Base-by-base conservation (phyloP, 2,888 invertebrate species). In the Catocala fraxini region DNA sequence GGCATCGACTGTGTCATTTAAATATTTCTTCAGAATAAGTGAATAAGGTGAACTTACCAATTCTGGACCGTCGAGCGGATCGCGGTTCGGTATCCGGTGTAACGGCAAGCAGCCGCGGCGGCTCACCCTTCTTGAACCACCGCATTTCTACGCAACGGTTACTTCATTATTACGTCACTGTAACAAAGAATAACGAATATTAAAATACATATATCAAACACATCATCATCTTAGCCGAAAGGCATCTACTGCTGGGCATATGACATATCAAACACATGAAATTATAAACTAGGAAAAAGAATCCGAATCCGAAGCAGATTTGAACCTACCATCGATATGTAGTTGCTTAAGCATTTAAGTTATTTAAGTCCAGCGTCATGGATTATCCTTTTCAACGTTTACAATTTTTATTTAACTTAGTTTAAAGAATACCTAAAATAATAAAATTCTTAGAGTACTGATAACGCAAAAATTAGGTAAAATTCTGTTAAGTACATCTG, bases 41-140 rank as follows among this genome's bases (percentile, higher is more conserved):
- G 11, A 45, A 51, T 11, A 12, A 46, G 33, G 0, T 33, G 11
- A 39, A 51, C 79, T 82, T 81, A 95, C 95, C 95, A 72, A 94
- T 91, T 85, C 95, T 90, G 48, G 94, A 93, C 58, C 94, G 80
- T 51, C 91, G 83, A 5, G 86, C 62, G 45, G 91, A 79, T 39
- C 89, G 85, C 70, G 89, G 85, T 83, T 95, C 94, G 79, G 95
- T 89, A 75, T 92, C 95, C 75, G 96, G 96, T 70, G 96, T 96
- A 68, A 96, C 94, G 89, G 96, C 96, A 71, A 96, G 93, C 83
- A 96, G 95, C 89, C 96, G 95, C 78, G 96, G 96, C 85, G 96
- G 95, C 89, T 95, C 96, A 84, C 95, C 95, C 82, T 95, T 95
- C 88, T 95, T 96, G 93, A 96, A 96, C 96, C 96, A 96, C 93